phyloP scores from a whole-genome alignment of 2,797 vertebrate genomes.

The Poecilia wingei region DNA sequence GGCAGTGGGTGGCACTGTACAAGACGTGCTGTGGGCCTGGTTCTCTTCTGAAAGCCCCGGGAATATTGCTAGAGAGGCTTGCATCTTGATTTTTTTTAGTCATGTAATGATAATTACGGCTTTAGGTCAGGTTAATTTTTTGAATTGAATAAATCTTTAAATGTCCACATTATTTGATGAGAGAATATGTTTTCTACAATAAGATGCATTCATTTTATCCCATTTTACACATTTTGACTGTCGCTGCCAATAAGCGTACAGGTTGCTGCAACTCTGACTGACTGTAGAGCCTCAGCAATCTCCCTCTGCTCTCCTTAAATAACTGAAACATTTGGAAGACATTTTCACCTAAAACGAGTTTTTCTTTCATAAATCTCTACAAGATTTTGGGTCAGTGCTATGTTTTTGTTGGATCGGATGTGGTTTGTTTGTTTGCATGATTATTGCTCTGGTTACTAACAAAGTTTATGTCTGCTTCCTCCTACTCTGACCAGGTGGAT shows the following conservation, averaged over 20 bases:
- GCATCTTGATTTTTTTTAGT: background rate
- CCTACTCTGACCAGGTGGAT: slow-evolving; percentile 60
- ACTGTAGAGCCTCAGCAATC: background rate
- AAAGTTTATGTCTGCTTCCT: slow-evolving; percentile 45
- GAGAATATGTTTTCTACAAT: background rate
- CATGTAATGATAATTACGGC: too few relatives aligned
- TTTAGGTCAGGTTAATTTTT: background rate
- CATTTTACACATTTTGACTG: background rate
- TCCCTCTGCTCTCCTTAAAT: slow-evolving; percentile 27
- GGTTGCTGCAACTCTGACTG: background rate
- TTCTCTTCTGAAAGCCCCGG: background rate
- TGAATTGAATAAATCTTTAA: background rate
- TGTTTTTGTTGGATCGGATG: slow-evolving; percentile 28
- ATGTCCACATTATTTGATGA: background rate
- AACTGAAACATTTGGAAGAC: slow-evolving; percentile 49
- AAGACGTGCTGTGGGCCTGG: background rate
- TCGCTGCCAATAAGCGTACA: background rate
- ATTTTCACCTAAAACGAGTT: slow-evolving; percentile 14
- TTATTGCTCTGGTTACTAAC: slow-evolving; percentile 65
- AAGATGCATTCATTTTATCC: background rate
- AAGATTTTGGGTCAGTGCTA: slow-evolving; percentile 3
- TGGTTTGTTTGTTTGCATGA: slow-evolving; percentile 66
- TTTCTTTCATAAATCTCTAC: slow-evolving; percentile 16
- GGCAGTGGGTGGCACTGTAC: background rate
- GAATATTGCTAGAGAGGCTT: background rate